These are phyloP conservation scores for Drosophila prosaltans DNA, from an alignment of 1,140 invertebrate genomes.

Conservation along the genomic window DNA sequence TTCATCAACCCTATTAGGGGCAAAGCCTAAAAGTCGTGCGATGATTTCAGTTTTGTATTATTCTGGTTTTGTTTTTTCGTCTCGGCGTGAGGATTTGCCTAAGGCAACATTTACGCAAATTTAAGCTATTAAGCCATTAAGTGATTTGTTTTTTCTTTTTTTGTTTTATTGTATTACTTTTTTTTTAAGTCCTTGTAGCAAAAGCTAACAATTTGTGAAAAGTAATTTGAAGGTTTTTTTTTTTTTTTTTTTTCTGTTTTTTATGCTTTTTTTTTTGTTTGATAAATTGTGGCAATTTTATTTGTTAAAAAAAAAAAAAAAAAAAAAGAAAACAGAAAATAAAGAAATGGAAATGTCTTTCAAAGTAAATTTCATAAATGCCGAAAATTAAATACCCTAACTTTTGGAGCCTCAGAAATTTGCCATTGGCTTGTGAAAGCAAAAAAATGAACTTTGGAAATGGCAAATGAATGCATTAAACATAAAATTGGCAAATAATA, in stretches of 20 bases:
- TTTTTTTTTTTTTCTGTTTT: conserved; percentile 7
- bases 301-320: conserved; percentile 26
- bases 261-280: conserved; percentile 31
- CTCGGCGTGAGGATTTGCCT: not conserved
- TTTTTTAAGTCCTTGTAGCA: not conserved
- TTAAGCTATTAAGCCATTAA: conserved; percentile 46
- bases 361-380: not conserved
- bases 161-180: not conserved
- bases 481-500: no score
- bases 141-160: conserved; percentile 21
- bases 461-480: no score
- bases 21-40: conserved; percentile 1
- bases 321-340: not conserved
- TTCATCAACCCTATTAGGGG: not conserved
- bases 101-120: conserved; percentile 35
- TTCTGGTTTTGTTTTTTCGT: not conserved
- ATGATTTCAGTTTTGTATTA: not conserved
- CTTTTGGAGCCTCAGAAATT: no score
- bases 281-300: conserved; percentile 58
- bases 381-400: no score
- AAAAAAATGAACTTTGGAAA: no score
- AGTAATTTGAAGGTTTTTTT: conserved; percentile 15
- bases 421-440: no score
- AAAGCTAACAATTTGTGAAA: conserved; percentile 31
- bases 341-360: not conserved